Evolutionary conservation across 1,140 invertebrate species (phyloP), one percentile per base, ranked within the genome.

Genomic region (Proales similis): DNA sequence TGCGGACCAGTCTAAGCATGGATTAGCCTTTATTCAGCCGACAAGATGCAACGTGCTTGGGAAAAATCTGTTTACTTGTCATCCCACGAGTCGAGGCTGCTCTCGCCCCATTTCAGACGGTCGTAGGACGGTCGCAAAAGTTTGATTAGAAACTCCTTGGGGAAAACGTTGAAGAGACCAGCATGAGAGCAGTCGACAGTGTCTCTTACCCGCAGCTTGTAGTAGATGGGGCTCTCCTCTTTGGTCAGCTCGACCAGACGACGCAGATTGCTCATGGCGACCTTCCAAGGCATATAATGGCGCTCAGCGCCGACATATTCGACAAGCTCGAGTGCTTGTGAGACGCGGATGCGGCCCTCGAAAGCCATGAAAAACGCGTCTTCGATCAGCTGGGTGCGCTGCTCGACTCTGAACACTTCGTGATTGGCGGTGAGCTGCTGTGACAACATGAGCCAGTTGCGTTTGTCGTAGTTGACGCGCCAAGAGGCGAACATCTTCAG

Each of bases 41-140:
- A 53, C 22, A 33, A 53, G 42, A 42, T 22, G 26, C 9, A 36
- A 36, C 9, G 14, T 12, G 42, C 14, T 3, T 17, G 22, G 29
- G 45, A 57, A 24, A n/a, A n/a, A n/a, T n/a, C n/a, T n/a, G n/a
- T n/a, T n/a, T 57, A 57, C 51, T 57, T 57, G 39, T 57, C 51
- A 42, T 57, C 51, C 12, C 27, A 22, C 29, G 51, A 22, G 36
- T 57, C 51, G 36, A 57, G 39, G 19, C 39, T 26, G 32, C 45
- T 57, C 32, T 57, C 51, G 20, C 51, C 51, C 51, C 51, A 57
- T 57, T 57, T 36, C 19, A 57, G 51, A 42, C 36, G 14, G 4
- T 42, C 33, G 32, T 57, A 57, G 9, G 32, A 11, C 6, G 51
- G 51, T 57, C 45, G 39, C 19, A 57, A 14, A 24, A 57, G 20